phyloP scores from a whole-genome alignment of 2,113 vertebrate genomes.

The Fukomys damarensis region DNA sequence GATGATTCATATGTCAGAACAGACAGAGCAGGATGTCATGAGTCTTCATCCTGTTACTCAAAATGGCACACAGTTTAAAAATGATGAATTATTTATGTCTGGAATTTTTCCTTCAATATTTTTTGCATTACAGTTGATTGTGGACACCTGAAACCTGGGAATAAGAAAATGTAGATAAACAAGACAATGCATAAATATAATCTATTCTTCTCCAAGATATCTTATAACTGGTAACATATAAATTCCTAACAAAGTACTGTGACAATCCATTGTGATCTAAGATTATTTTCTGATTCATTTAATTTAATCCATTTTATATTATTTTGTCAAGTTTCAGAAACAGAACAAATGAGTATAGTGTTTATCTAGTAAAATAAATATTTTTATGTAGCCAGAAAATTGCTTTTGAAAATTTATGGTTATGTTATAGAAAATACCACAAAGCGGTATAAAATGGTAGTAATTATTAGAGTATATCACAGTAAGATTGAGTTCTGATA shows the following conservation, averaged over 20 bases:
- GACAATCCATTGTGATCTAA: background rate
- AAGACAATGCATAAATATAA: background rate
- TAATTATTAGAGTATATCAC: background rate
- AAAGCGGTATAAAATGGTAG: background rate
- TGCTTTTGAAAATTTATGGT: background rate
- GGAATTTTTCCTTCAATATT: background rate
- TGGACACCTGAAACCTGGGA: background rate
- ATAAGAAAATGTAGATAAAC: background rate
- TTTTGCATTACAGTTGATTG: background rate
- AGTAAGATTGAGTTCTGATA: background rate
- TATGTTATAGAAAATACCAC: background rate
- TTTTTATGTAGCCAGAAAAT: background rate
- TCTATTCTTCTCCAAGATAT: background rate
- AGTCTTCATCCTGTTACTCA: background rate
- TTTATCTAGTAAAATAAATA: slow-evolving; percentile 12
- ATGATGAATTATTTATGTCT: background rate
- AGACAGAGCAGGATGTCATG: background rate
- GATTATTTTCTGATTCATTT: background rate
- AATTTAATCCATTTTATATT: background rate
- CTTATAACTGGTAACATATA: background rate
- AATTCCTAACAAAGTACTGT: background rate
- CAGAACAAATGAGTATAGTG: background rate
- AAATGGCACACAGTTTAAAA: background rate
- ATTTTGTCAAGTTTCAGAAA: background rate
- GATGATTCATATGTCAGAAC: background rate